Base-by-base conservation (phyloP, 2,888 invertebrate species). In the Dicycla oo region DNA sequence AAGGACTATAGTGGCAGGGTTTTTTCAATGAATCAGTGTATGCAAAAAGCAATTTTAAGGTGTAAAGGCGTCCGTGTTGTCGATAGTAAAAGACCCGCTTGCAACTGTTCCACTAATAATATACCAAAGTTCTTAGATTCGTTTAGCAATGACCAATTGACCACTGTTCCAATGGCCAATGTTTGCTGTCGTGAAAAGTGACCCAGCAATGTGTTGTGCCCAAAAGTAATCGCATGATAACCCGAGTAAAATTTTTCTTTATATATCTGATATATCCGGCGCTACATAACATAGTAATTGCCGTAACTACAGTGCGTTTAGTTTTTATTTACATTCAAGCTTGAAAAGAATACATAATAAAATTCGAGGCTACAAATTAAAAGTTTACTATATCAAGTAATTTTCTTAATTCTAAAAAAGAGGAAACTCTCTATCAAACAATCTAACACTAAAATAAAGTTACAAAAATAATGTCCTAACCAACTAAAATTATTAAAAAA, bases 181-280 rank as follows among this genome's bases (percentile, higher is more conserved):
- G 34, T 5, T 34, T 6, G 34, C 47, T 47, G 20, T 67, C 15
- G 45, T 18, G 0, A 60, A 70, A 49, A 47, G 13, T 40, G 30
- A 23, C 23, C 15, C 5, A 40, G 40, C 34, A 26, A 69, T 11
- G 8, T 40, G 20, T 30, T n/a, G 45, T 58, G 15, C 7, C 30
- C 15, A 23, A 40, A 68, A 69, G 40, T 69, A n/a, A 71, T 56
- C 56, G 45, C 49, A 23, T 34, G 75, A 63, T 51, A 64, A 3
- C 10, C n/a, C 26, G 23, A 65, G 34, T 64, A 10, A 63, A 49
- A 13, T 51, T 43, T 74, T 75, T 75, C 51, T 71, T 75, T 65
- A 65, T 71, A n/a, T n/a, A n/a, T n/a, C n/a, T 65, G 51, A 71
- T 75, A 45, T 75, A 38, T 71, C 71, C 75, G n/a, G n/a, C n/a